Evolutionary conservation across 2,113 vertebrate genomes (phyloP).

Genomic region (Pollachius pollachius): DNA sequence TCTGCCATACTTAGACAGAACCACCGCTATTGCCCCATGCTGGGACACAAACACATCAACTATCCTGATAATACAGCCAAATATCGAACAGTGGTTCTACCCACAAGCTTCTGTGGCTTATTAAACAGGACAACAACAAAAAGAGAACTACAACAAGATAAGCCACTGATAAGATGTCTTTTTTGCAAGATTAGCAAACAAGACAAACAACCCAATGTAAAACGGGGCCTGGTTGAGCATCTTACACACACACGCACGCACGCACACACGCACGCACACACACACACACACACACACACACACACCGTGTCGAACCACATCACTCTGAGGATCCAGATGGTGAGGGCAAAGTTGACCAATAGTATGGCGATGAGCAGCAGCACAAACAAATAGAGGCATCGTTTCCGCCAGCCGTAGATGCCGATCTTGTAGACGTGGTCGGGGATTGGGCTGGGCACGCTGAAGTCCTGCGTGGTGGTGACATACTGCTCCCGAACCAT

Average conservation of each 20-base stretch:
- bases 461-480: slow-evolving; percentile 79
- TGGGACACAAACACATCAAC: slow-evolving; percentile 11
- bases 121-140: background rate
- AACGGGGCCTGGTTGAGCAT: too few species aligned
- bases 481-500: slow-evolving; percentile 93
- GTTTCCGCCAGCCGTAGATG: slow-evolving; percentile 98
- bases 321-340: slow-evolving; percentile 95
- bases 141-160: background rate
- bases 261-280: slow-evolving; percentile 66
- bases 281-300: slow-evolving; percentile 63
- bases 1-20: too few species aligned
- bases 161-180: too few species aligned
- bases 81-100: slow-evolving; percentile 7
- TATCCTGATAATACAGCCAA: slow-evolving; percentile 21
- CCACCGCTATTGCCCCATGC: too few species aligned
- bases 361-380: slow-evolving; percentile 88
- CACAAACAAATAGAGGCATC: slow-evolving; percentile 94
- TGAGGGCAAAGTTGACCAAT: slow-evolving; percentile 91
- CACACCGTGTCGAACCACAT: slow-evolving; percentile 98
- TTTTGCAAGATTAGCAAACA: too few species aligned
- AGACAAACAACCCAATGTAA: too few species aligned
- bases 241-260: too few species aligned
- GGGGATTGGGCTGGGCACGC: slow-evolving; percentile 72
- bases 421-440: slow-evolving; percentile 87
- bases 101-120: too few species aligned